These are phyloP conservation scores for Ectropis grisescens DNA, from an alignment of 1,140 invertebrate species.

Conservation along the genomic window DNA sequence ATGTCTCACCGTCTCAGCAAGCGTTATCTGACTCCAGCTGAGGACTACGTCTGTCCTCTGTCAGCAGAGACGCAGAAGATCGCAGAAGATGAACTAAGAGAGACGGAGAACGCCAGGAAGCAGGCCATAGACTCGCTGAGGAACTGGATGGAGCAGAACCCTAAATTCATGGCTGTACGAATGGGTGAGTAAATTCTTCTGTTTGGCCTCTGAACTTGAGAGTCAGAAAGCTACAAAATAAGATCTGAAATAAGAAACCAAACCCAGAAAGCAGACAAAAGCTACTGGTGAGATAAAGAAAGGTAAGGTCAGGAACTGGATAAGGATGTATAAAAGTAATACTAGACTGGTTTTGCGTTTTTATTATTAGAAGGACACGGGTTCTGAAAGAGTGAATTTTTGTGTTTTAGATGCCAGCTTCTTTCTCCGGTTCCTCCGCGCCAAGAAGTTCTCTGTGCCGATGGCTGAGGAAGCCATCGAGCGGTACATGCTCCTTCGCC, in stretches of 20 bases:
- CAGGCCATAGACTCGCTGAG: conserved; percentile 77
- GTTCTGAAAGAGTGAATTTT: too few species aligned
- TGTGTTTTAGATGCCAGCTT: conserved; percentile 76
- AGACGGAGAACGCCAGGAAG: conserved; percentile 75
- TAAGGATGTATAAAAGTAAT: too few species aligned
- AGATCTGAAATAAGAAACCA: too few species aligned
- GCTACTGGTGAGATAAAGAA: too few species aligned
- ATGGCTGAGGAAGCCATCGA: conserved; percentile 86
- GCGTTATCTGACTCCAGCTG: conserved; percentile 68
- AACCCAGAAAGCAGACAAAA: too few species aligned
- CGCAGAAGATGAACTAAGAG: conserved; percentile 78
- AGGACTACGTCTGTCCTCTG: conserved; percentile 74
- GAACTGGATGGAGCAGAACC: conserved; percentile 81
- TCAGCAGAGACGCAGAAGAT: conserved; percentile 73
- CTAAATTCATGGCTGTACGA: conserved; percentile 77
- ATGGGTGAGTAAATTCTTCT: conserved; percentile 73
- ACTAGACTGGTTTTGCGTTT: too few species aligned
- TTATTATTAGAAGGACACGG: too few species aligned
- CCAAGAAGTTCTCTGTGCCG: conserved; percentile 86
- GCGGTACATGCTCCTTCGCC: conserved; percentile 84
- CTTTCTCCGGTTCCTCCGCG: conserved; percentile 83
- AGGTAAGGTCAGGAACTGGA: too few species aligned
- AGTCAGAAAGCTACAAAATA: neutral
- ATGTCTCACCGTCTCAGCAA: conserved; percentile 52
- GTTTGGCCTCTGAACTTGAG: neutral